Conservation (phyloP, 2,113 vertebrate genomes). For the Dromiciops gliroides region DNA sequence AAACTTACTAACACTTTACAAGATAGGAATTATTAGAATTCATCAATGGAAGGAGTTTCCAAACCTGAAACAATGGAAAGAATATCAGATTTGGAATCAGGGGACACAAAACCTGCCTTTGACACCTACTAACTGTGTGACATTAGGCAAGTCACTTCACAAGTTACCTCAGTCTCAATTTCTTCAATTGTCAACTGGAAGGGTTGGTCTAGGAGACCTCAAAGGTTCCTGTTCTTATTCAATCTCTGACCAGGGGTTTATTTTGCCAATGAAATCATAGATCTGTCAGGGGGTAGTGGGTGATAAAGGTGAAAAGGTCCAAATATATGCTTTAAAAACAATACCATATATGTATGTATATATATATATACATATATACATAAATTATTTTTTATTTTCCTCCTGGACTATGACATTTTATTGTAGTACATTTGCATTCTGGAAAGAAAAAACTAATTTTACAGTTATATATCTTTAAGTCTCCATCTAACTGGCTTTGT, state of each 20-base stretch:
- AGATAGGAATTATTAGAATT: not conserved
- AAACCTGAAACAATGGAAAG: not conserved
- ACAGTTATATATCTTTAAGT: conserved; percentile 31
- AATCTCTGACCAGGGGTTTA: not conserved
- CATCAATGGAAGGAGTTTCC: not conserved
- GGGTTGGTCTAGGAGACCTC: not conserved
- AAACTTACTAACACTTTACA: not conserved
- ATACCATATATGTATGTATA: not conserved
- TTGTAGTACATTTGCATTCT: not conserved
- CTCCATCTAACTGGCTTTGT: not conserved
- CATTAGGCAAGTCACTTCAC: not conserved
- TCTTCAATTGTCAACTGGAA: not conserved
- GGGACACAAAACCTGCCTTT: not conserved
- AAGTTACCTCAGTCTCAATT: not conserved
- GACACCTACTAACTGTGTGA: not conserved
- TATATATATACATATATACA: too few relatives aligned
- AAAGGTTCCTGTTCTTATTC: not conserved
- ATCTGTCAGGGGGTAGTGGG: not conserved
- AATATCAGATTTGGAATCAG: not conserved
- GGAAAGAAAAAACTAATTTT: not conserved
- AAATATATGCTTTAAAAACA: not conserved
- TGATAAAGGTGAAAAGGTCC: not conserved
- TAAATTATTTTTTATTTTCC: not conserved
- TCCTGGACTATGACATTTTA: conserved; percentile 15
- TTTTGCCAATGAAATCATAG: not conserved